Base-by-base conservation (phyloP, 2,888 invertebrate species). In the Campaea margaritaria region DNA sequence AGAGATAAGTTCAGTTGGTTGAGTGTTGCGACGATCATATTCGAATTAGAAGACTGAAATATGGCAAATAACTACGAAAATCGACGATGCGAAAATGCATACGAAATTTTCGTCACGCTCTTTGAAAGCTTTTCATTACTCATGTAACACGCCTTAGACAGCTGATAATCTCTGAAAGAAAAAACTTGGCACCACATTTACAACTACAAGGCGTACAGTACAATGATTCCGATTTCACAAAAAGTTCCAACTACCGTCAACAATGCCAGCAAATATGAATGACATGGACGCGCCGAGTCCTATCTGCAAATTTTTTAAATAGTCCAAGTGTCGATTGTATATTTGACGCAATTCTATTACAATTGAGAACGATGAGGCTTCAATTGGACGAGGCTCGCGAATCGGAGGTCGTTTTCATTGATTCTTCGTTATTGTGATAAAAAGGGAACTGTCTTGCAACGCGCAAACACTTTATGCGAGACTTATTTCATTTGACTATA, bases 341-440 rank as follows among this genome's bases (percentile, higher is more conserved):
- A 31, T 31, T 1, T 36, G 36, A 7, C 10, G 16, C 34, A 34
- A 36, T 43, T 45, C 39, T 9, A 38, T 38, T 36, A 31, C 45
- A 57, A 46, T 57, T 50, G 45, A 41, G 12, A 41, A 46, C 36
- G 36, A 36, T 3, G 16, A 14, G 31, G 45, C 54, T 51, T 64
- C 41, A 62, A 68, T 64, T 58, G 51, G 21, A 21, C 21, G 21
- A 64, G 39, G 58, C 62, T 64, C 58, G 56, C 46, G 11, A 15
- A 21, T 46, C 60, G 52, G n/a, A 57, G 62, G 58, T 61, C 64
- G 53, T 58, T 62, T 60, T 34, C 58, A 62, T 67, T 67, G 64
- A 52, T 61, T 59, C 57, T 49, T 10, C 14, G 53, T 46, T 36
- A n/a, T 36, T 41, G 41, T 21, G 21, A 41, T n/a, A 12, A 38